Evolutionary conservation across 2,888 invertebrate genomes (phyloP).

Genomic region (Zaprionus obscuricornis): DNA sequence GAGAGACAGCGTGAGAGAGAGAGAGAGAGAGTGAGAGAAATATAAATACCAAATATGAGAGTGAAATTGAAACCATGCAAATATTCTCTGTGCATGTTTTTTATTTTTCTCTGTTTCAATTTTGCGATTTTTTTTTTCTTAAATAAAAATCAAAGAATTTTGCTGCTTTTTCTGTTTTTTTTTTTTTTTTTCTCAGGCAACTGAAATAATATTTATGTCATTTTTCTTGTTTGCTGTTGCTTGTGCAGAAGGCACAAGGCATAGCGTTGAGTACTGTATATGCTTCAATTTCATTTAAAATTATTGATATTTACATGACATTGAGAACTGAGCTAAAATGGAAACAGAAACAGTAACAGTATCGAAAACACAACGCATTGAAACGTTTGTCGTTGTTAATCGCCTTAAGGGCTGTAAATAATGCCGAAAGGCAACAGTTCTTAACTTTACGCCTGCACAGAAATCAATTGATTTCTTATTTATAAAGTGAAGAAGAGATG

Average conservation of each 20-base stretch:
- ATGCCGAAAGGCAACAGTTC: conserved; percentile 47
- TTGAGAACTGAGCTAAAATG: conserved; percentile 26
- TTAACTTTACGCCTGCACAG: conserved; percentile 39
- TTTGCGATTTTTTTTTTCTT: conserved; percentile 6
- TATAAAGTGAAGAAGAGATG: conserved; percentile 61
- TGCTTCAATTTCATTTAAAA: conserved; percentile 42
- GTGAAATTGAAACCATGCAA: conserved; percentile 20
- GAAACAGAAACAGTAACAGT: too few relatives aligned
- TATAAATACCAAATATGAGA: conserved; percentile 18
- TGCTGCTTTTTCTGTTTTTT: too few relatives aligned
- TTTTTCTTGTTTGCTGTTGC: conserved; percentile 36
- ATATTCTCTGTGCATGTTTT: too few relatives aligned
- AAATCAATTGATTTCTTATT: conserved; percentile 77
- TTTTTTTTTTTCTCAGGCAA: conserved; percentile 27
- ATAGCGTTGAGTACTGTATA: too few relatives aligned
- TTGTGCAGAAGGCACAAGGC: conserved; percentile 7
- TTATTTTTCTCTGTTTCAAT: too few relatives aligned
- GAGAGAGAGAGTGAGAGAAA: neutral
- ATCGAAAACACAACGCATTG: too few relatives aligned
- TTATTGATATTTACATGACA: conserved; percentile 44
- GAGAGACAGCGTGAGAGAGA: too few relatives aligned
- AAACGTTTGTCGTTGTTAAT: conserved; percentile 60
- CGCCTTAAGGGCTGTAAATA: conserved; percentile 71
- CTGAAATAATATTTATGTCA: conserved; percentile 56
- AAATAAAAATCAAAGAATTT: conserved; percentile 16